Evolutionary conservation across 2,888 invertebrate species (phyloP).

Genomic region (Enchytraeus crypticus): DNA sequence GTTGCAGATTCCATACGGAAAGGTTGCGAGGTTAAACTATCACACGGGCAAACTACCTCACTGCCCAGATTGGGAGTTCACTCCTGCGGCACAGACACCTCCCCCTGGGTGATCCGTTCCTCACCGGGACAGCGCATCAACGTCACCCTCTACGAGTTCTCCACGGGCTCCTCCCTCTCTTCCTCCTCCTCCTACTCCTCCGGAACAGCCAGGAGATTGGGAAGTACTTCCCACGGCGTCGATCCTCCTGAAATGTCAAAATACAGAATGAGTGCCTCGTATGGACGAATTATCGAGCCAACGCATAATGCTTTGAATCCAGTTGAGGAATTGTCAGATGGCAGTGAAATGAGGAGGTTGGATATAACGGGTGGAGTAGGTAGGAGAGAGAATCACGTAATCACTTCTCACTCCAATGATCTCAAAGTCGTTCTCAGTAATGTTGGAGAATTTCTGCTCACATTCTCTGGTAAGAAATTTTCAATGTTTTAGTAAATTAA

Average conservation of each 20-base stretch:
- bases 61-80: background rate
- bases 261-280: background rate
- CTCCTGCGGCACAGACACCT: conserved; percentile 4
- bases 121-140: conserved; percentile 4
- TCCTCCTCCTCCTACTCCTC: background rate
- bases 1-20: too few relatives aligned
- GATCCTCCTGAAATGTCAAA: background rate
- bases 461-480: background rate
- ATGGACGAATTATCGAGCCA: background rate
- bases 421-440: background rate
- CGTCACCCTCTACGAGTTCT: conserved; percentile 3
- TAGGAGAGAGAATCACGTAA: background rate
- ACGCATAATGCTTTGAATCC: background rate
- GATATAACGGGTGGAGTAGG: background rate
- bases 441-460: conserved; percentile 1
- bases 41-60: background rate
- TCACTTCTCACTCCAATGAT: background rate
- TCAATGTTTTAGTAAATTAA: background rate
- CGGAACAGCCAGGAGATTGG: background rate
- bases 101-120: conserved; percentile 3
- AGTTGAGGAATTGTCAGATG: background rate
- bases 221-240: background rate
- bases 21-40: too few relatives aligned
- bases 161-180: background rate
- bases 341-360: background rate